Conservation (phyloP, 2,888 invertebrate species). For the Athalia rosae region DNA sequence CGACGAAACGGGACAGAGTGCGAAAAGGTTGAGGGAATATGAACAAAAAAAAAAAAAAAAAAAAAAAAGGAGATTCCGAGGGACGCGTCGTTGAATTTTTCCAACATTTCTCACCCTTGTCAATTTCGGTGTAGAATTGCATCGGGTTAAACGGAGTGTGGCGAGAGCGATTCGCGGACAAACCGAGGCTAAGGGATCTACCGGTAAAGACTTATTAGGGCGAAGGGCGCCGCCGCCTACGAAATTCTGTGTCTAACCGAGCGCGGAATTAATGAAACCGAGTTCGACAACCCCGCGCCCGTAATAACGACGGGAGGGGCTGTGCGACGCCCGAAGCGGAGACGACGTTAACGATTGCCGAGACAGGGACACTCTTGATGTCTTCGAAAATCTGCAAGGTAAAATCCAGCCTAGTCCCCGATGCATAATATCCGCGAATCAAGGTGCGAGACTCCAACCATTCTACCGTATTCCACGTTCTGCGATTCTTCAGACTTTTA, state of each 20-base stretch:
- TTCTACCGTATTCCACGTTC: not conserved
- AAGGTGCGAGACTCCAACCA: not conserved
- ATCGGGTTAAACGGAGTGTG: conserved; percentile 24
- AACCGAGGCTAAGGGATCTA: not conserved
- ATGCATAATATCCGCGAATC: not conserved
- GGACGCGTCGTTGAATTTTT: conserved; percentile 18
- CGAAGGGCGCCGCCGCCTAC: conserved; percentile 24
- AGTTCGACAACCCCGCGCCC: conserved; percentile 18
- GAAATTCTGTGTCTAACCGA: conserved; percentile 40
- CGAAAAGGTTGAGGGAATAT: not conserved
- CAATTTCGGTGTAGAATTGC: conserved; percentile 30
- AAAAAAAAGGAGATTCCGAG: too few relatives aligned
- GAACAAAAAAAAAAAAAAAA: too few relatives aligned
- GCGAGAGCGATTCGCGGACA: conserved; percentile 7
- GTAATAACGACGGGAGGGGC: conserved; percentile 7
- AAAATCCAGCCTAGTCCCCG: not conserved
- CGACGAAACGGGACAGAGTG: not conserved
- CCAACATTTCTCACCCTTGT: conserved; percentile 32
- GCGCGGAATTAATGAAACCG: conserved; percentile 43
- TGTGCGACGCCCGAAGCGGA: not conserved
- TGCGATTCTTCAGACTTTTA: too few relatives aligned
- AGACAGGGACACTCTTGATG: not conserved
- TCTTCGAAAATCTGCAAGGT: conserved; percentile 4
- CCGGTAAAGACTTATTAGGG: conserved; percentile 27
- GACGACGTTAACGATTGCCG: conserved; percentile 4